Conservation (phyloP, 2,113 vertebrate genomes). For the Rhinichthys klamathensis region DNA sequence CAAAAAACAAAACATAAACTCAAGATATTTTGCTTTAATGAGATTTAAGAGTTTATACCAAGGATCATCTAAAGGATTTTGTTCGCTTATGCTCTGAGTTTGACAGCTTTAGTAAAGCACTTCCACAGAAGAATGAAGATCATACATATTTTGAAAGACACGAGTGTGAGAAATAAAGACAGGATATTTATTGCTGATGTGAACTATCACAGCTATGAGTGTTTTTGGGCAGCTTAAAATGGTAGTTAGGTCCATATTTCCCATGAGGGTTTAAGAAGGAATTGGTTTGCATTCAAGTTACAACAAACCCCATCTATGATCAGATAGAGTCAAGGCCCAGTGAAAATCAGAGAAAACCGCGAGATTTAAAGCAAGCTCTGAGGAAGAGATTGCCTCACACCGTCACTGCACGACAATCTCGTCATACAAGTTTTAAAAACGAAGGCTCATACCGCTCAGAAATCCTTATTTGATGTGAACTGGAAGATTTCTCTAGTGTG, state of each 20-base stretch:
- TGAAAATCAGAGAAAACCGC: not conserved
- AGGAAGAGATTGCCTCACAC: not conserved
- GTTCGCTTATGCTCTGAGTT: too few species aligned
- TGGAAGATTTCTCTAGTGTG: slow-evolving; percentile 7
- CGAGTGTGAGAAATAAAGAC: not conserved
- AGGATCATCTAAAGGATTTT: not conserved
- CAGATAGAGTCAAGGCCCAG: not conserved
- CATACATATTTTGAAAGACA: not conserved
- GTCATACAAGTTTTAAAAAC: not conserved
- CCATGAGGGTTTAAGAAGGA: not conserved
- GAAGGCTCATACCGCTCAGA: not conserved
- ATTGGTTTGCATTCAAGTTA: not conserved
- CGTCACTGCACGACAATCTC: slow-evolving; percentile 21
- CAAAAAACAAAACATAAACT: not conserved
- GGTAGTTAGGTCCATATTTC: not conserved
- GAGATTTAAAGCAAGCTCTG: slow-evolving; percentile 6
- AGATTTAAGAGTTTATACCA: not conserved
- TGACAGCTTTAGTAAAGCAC: not conserved
- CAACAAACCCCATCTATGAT: not conserved
- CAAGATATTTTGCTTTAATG: not conserved
- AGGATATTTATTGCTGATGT: not conserved
- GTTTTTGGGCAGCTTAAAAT: slow-evolving; percentile 10
- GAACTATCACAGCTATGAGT: not conserved
- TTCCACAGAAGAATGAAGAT: not conserved
- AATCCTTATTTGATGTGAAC: not conserved